A percentile compares a stretch with the other conserved stretches of the same genome.
These are phyloP conservation scores for Parnassius apollo DNA, from an alignment of 2,888 invertebrate genomes.

Conservation along the genomic window DNA sequence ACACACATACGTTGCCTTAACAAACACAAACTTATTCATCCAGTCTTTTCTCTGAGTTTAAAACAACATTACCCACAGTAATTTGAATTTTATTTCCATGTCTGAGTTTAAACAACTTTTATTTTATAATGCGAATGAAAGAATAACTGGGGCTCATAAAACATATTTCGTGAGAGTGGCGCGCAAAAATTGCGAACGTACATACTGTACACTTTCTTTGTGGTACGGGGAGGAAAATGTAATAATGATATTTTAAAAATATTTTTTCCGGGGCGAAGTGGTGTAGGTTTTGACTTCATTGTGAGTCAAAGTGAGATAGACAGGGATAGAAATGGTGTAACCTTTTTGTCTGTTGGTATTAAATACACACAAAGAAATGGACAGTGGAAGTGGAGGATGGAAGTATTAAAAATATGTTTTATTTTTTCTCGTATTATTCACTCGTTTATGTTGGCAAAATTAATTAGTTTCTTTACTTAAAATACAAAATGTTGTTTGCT, in stretches of 20 bases:
- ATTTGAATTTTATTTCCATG: constrained; percentile 7
- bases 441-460: too few relatives aligned
- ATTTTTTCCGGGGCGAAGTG: constrained; percentile 6
- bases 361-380: too few relatives aligned
- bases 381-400: too few relatives aligned
- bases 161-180: constrained; percentile 6
- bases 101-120: constrained; percentile 8
- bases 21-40: background rate
- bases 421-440: background rate
- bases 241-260: constrained; percentile 24
- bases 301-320: background rate
- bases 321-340: too few relatives aligned
- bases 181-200: background rate
- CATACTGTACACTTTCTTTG: constrained; percentile 10
- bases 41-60: background rate
- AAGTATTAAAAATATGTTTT: constrained; percentile 2
- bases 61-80: constrained; percentile 1
- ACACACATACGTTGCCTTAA: background rate
- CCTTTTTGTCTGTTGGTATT: too few relatives aligned
- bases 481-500: too few relatives aligned
- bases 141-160: constrained; percentile 18
- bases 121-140: constrained; percentile 19
- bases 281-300: background rate
- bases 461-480: too few relatives aligned
- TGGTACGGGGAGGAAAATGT: constrained; percentile 13